These are phyloP conservation scores for Desmophyllum pertusum DNA, from an alignment of 92 coral and sea anemone genomes.

Conservation along the genomic window DNA sequence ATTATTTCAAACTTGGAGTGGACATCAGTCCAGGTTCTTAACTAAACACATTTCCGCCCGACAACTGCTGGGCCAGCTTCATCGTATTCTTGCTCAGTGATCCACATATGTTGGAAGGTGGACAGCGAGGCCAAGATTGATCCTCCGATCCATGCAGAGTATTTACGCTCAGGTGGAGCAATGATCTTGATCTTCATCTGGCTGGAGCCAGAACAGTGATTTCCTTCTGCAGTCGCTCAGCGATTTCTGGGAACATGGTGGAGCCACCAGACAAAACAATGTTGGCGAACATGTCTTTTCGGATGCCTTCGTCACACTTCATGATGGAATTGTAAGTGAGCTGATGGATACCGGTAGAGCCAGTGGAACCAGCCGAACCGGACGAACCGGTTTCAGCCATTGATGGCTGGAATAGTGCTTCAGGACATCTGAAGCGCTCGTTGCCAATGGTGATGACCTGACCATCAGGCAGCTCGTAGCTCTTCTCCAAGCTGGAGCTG, in stretches of 20 bases:
- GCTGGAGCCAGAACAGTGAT: conserved; percentile 50
- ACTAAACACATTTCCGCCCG: conserved; percentile 52
- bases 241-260: conserved; percentile 70
- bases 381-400: conserved; percentile 74
- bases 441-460: conserved; percentile 91
- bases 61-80: conserved; percentile 60
- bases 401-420: conserved; percentile 86
- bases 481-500: conserved; percentile 77
- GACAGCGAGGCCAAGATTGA: conserved; percentile 63
- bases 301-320: conserved; percentile 58
- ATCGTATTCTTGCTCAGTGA: conserved; percentile 57
- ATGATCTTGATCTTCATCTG: conserved; percentile 57
- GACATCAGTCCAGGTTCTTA: background rate
- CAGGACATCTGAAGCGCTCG: conserved; percentile 96
- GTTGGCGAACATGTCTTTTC: conserved; percentile 47
- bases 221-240: conserved; percentile 56
- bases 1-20: too few species aligned
- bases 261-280: conserved; percentile 93
- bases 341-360: conserved; percentile 86
- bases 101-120: conserved; percentile 62
- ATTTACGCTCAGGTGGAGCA: conserved; percentile 53
- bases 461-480: conserved; percentile 86
- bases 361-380: conserved; percentile 47
- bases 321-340: conserved; percentile 76
- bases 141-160: conserved; percentile 67